Evolutionary conservation across 2,113 vertebrate genomes (phyloP).

Genomic region (Mirza zaza): DNA sequence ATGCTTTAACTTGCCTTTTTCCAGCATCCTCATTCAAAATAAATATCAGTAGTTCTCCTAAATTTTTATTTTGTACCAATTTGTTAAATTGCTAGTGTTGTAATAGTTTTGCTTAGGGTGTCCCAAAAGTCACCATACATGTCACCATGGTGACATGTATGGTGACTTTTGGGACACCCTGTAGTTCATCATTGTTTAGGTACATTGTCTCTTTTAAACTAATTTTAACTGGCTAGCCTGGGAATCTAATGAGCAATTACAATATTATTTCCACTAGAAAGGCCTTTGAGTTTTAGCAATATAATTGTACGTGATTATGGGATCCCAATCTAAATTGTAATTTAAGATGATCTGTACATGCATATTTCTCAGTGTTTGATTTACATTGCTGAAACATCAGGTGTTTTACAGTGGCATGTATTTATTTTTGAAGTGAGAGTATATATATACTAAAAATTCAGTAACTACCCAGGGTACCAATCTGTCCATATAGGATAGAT

Average conservation of each 20-base stretch:
- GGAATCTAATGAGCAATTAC: background rate
- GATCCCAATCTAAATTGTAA: background rate
- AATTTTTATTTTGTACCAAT: background rate
- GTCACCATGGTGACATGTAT: too few relatives aligned
- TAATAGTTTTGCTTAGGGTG: background rate
- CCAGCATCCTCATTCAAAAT: background rate
- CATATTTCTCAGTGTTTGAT: background rate
- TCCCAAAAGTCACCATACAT: too few relatives aligned
- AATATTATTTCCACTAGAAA: background rate
- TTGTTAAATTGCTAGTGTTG: constrained; percentile 9
- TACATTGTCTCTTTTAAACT: background rate
- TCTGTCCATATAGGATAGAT: background rate
- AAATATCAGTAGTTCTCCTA: background rate
- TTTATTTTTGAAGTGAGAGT: background rate
- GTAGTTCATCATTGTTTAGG: background rate
- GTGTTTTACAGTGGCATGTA: background rate
- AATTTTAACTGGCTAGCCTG: background rate
- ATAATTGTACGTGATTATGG: background rate
- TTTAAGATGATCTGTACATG: background rate
- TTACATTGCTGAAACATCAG: background rate
- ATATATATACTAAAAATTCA: background rate
- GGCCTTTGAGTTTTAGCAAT: background rate
- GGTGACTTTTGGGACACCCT: background rate
- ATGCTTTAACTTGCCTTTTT: background rate
- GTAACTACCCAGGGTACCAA: background rate